phyloP scores from a whole-genome alignment of 2,113 vertebrate species.

The Turdus rufiventris region DNA sequence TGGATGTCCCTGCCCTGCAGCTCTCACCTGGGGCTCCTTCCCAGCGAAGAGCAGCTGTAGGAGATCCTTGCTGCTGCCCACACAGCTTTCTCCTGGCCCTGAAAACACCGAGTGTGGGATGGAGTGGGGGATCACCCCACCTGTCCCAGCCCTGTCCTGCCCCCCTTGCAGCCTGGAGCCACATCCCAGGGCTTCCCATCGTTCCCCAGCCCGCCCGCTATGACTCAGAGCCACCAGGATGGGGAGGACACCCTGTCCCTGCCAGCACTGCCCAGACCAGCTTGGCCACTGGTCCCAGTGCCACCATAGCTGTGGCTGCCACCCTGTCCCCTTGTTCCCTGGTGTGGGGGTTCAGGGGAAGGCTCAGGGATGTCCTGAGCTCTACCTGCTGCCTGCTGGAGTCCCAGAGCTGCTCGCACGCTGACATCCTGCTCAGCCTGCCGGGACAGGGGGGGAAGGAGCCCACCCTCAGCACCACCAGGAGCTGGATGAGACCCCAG shows the following conservation, averaged over 20 bases:
- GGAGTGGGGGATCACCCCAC: fast-evolving
- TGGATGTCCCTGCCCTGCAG: background rate
- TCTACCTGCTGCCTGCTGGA: conserved; percentile 11
- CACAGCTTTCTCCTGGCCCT: background rate
- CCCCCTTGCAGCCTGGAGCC: fast-evolving
- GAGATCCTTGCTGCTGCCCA: background rate
- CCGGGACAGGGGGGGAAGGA: fast-evolving
- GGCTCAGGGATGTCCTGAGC: background rate
- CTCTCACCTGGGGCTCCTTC: conserved; percentile 15
- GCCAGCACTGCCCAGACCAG: background rate
- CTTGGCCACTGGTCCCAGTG: background rate
- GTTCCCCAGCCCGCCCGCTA: fast-evolving
- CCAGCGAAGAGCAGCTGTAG: background rate
- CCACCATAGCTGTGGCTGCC: background rate
- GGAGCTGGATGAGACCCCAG: background rate
- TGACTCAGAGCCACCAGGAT: background rate
- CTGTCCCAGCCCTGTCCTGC: background rate
- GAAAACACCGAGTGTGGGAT: background rate
- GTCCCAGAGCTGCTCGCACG: background rate
- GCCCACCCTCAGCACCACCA: background rate
- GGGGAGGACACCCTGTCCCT: background rate
- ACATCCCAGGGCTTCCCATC: background rate
- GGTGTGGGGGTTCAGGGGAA: fast-evolving
- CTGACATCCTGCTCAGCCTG: background rate
- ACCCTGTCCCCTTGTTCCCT: fast-evolving